Percentiles rank a stretch among this genome's conserved stretches.
Conservation (phyloP, 2,113 vertebrate genomes). For the Stictonetta naevosa region DNA sequence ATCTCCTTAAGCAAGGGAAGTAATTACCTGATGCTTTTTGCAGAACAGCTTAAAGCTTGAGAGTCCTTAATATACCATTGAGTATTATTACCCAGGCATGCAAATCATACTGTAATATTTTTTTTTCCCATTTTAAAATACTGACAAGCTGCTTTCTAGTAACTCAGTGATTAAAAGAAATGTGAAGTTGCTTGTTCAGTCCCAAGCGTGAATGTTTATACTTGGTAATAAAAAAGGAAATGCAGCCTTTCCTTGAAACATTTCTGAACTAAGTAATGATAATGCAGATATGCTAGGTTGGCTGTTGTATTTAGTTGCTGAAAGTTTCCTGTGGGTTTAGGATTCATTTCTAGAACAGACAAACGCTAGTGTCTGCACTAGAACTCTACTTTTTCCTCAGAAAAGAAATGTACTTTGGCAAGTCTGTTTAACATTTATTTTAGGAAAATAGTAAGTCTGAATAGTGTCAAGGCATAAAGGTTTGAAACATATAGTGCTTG, state of each 20-base stretch:
- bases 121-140: background rate
- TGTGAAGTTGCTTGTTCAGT: background rate
- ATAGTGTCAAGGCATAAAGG: accelerated
- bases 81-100: background rate
- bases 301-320: background rate
- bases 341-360: background rate
- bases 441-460: background rate
- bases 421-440: background rate
- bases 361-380: background rate
- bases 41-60: background rate
- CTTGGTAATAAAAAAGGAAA: background rate
- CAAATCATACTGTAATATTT: background rate
- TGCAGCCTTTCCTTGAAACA: background rate
- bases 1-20: background rate
- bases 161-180: background rate
- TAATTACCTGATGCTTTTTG: background rate
- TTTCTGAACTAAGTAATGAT: background rate
- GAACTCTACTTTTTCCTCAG: background rate
- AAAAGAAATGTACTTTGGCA: background rate
- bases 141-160: background rate
- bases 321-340: background rate
- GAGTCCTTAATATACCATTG: background rate
- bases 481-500: background rate
- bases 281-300: background rate
- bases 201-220: background rate